Percentiles rank a stretch among this genome's conserved stretches.
phyloP scores from a whole-genome alignment of 2,113 vertebrate species.

The Litocranius walleri region DNA sequence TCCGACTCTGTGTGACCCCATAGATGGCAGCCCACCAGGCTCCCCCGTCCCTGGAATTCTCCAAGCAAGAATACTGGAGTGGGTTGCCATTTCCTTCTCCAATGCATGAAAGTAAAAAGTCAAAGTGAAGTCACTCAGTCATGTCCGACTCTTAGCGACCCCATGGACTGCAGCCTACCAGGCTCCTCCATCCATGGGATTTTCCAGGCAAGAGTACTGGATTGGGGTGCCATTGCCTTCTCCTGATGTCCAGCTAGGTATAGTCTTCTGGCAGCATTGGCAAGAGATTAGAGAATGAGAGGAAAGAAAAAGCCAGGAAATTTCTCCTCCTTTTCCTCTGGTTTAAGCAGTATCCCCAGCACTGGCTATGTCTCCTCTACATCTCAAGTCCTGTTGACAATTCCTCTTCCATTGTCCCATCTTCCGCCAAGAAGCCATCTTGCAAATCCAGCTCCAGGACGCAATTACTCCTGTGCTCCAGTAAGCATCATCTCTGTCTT shows the following conservation, averaged over 20 bases:
- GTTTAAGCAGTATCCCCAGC: background rate
- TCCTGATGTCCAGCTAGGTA: background rate
- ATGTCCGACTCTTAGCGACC: no score
- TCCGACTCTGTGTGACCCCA: no score
- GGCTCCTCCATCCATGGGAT: no score
- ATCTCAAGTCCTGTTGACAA: background rate
- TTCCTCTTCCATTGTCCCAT: background rate
- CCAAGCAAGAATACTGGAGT: no score
- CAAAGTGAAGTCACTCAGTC: no score
- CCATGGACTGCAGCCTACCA: no score
- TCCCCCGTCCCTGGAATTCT: no score
- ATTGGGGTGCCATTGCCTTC: no score
- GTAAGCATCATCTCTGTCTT: background rate
- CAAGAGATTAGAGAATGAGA: background rate
- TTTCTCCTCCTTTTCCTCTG: background rate
- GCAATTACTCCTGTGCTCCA: background rate
- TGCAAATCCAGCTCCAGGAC: background rate
- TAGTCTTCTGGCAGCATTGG: background rate
- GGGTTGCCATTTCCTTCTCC: no score
- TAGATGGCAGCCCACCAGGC: no score
- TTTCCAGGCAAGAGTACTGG: no score
- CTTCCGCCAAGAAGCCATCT: background rate
- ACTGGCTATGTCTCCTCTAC: background rate
- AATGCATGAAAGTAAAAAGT: no score
- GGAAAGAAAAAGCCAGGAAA: background rate